Evolutionary conservation across 2,888 invertebrate species (phyloP).

Genomic region (Syrista parreyssii): DNA sequence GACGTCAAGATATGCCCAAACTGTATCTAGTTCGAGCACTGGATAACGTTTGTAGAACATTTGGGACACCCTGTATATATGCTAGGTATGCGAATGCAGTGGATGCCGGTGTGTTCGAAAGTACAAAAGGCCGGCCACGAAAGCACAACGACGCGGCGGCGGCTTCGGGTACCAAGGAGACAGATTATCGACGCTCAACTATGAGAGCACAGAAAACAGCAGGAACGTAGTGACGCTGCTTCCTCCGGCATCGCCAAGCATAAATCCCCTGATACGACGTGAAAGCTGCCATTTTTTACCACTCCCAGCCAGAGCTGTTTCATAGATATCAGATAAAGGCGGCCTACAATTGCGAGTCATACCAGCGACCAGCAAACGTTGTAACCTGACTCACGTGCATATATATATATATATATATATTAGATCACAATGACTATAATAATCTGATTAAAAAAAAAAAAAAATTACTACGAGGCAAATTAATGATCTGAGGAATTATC

Average conservation of each 20-base stretch:
- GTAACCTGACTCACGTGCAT: not conserved
- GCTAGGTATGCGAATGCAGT: not conserved
- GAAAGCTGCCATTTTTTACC: conserved; percentile 51
- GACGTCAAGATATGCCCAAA: not conserved
- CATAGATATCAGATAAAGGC: conserved; percentile 44
- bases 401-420: not conserved
- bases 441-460: not conserved
- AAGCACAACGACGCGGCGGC: not conserved
- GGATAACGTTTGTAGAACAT: not conserved
- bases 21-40: not conserved
- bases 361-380: not conserved
- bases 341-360: conserved; percentile 3
- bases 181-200: not conserved
- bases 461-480: not conserved
- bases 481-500: not conserved
- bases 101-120: not conserved
- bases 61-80: not conserved
- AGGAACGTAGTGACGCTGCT: not conserved
- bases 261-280: conserved; percentile 57
- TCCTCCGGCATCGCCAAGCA: conserved; percentile 24
- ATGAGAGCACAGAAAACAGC: conserved; percentile 17
- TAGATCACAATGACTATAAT: not conserved
- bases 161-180: not conserved
- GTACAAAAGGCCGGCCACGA: not conserved
- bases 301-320: not conserved